phyloP scores from a whole-genome alignment of 2,888 invertebrate genomes.

The Andrena minutula region DNA sequence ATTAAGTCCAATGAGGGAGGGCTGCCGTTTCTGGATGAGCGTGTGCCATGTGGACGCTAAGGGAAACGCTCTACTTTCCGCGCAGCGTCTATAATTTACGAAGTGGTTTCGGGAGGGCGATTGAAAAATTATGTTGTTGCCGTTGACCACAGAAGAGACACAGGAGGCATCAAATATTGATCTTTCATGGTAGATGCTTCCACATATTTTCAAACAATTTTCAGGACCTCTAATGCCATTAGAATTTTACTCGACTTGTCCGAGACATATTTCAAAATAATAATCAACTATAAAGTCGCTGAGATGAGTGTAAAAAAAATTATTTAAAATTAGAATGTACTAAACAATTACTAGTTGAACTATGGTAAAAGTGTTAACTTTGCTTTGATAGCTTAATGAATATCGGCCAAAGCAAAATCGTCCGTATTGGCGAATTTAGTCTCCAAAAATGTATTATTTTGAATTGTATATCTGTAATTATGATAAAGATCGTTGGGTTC shows the following conservation, averaged over 20 bases:
- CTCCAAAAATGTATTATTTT: not conserved
- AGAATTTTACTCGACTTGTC: too few species aligned
- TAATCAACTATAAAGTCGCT: too few species aligned
- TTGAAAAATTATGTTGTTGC: constrained; percentile 9
- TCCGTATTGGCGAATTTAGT: not conserved
- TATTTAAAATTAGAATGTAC: not conserved
- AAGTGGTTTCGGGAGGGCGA: constrained; percentile 2
- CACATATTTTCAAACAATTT: not conserved
- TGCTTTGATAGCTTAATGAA: too few species aligned
- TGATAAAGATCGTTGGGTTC: not conserved
- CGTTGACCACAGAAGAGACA: not conserved
- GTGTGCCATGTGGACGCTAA: constrained; percentile 40
- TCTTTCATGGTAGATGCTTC: too few species aligned
- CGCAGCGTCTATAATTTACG: constrained; percentile 34
- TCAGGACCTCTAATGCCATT: too few species aligned
- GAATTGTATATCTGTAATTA: too few species aligned
- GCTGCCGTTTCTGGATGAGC: constrained; percentile 40
- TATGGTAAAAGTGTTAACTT: not conserved
- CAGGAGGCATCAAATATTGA: not conserved
- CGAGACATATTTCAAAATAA: too few species aligned
- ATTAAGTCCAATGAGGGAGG: constrained; percentile 54
- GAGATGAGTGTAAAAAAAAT: not conserved
- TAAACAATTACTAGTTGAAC: not conserved
- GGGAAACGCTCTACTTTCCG: constrained; percentile 28
- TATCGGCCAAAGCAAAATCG: too few species aligned